Base-by-base conservation (phyloP, 1,140 invertebrate genomes). In the Oryctes rhinoceros region DNA sequence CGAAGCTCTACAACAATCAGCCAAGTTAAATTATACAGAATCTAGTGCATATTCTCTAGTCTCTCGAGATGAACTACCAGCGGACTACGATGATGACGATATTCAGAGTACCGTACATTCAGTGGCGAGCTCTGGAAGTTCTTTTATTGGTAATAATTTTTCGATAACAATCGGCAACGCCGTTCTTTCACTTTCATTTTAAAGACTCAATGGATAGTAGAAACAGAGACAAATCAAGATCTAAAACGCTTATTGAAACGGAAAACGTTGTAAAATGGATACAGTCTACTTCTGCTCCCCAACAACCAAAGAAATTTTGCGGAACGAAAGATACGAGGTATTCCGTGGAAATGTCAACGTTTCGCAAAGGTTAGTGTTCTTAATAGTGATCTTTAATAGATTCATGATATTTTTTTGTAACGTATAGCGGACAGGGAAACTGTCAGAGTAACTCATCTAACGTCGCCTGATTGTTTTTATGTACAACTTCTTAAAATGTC, bases 381-480 rank as follows among this genome's bases (percentile, higher is more conserved):
- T n/a, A n/a, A n/a, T n/a, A n/a, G 1, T 35, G 1, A 48, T 44
- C 13, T 76, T 7, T 48, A 15, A 18, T 15, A 7, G 71, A 13
- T 30, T 74, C 7, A 9, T 74, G 37, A 15, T 74, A 18, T 3
- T 74, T 18, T 7, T 74, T 35, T 30, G 0, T 15, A 74, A 74
- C 76, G 39, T 80, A 30, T 24, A 80, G 80, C 62, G 2, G 65
- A 78, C 53, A 49, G 67, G 9, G 62, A 81, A 59, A 39, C 20
- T 20, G 77, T 81, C 5, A 78, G 1, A 10, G 77, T 81, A 10
- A 78, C 76, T 6, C 77, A 81, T 47, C 77, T 81, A 47, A 62
- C 37, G 35, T 39, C 39, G 24, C 80, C 80, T 0, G 65, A 78
- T 18, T 78, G 20, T 11, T 81, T 81, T 39, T 81, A 78, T 49